Conservation (phyloP, 2,113 vertebrate genomes). For the Xenopus laevis region DNA sequence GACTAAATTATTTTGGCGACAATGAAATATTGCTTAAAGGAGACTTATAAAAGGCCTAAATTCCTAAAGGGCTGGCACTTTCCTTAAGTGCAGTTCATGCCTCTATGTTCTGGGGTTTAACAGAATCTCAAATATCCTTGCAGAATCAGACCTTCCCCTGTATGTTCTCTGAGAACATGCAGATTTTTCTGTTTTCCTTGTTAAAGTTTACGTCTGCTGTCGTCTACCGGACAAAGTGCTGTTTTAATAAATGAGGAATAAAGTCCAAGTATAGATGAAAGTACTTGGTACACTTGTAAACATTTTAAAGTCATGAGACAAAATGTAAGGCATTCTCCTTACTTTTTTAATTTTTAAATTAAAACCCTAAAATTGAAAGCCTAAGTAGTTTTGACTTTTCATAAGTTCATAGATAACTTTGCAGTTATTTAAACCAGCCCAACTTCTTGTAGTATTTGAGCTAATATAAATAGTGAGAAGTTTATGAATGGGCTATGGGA, state of each 20-base stretch:
- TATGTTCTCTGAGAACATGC: slow-evolving; percentile 17
- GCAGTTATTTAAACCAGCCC: too few relatives aligned
- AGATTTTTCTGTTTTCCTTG: slow-evolving; percentile 11
- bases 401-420: too few relatives aligned
- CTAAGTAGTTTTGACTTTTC: too few relatives aligned
- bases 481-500: too few relatives aligned
- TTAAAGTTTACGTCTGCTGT: slow-evolving; percentile 6
- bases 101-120: slow-evolving; percentile 29
- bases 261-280: not conserved
- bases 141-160: slow-evolving; percentile 10
- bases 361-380: too few relatives aligned
- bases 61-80: slow-evolving; percentile 36
- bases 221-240: not conserved
- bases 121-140: slow-evolving; percentile 37
- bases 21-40: slow-evolving; percentile 37
- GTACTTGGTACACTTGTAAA: not conserved
- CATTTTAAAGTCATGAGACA: not conserved
- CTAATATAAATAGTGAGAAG: too few relatives aligned
- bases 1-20: slow-evolving; percentile 38
- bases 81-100: slow-evolving; percentile 35
- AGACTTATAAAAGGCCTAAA: slow-evolving; percentile 10
- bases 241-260: slow-evolving; percentile 8
- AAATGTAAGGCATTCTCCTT: too few relatives aligned
- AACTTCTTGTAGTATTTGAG: too few relatives aligned
- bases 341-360: too few relatives aligned